These are phyloP conservation scores for Drosophila anceps DNA, from an alignment of 2,888 invertebrate species.

Conservation along the genomic window DNA sequence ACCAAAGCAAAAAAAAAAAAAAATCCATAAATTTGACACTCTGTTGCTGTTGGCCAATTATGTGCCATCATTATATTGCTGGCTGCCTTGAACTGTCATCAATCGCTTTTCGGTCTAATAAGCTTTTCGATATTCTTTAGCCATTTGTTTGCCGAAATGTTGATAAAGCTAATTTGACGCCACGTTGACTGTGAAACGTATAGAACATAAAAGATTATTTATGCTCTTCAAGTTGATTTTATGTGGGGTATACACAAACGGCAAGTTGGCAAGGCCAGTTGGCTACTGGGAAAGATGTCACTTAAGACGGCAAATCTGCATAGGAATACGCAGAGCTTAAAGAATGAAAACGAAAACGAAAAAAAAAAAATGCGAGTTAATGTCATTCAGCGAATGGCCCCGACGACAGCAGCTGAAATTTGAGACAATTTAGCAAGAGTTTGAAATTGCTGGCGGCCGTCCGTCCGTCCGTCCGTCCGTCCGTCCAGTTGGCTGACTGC, in stretches of 20 bases:
- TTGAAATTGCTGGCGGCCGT: slow-evolving; percentile 60
- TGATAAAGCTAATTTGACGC: slow-evolving; percentile 70
- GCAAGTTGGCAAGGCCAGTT: not conserved
- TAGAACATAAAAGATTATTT: slow-evolving; percentile 69
- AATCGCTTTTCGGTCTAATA: slow-evolving; percentile 60
- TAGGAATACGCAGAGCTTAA: slow-evolving; percentile 40
- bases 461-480: slow-evolving; percentile 18
- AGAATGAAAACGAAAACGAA: not conserved
- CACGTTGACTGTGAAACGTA: slow-evolving; percentile 50
- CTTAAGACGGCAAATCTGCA: slow-evolving; percentile 61
- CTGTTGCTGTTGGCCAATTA: slow-evolving; percentile 5
- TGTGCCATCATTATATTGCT: slow-evolving; percentile 24
- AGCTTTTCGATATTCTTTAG: slow-evolving; percentile 42
- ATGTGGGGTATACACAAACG: slow-evolving; percentile 15
- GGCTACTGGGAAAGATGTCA: slow-evolving; percentile 29
- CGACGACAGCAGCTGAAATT: slow-evolving; percentile 61
- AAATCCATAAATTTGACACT: slow-evolving; percentile 4
- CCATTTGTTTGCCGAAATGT: slow-evolving; percentile 58
- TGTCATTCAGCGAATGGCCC: slow-evolving; percentile 58
- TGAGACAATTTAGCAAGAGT: slow-evolving; percentile 74
- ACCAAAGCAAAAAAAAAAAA: not conserved
- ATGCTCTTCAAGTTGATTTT: slow-evolving; percentile 55
- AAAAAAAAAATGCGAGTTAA: slow-evolving; percentile 52
- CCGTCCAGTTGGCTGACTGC: slow-evolving; percentile 32
- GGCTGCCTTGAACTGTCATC: slow-evolving; percentile 41